phyloP scores from a whole-genome alignment of 2,888 invertebrate species.

The Eretmocerus hayati region DNA sequence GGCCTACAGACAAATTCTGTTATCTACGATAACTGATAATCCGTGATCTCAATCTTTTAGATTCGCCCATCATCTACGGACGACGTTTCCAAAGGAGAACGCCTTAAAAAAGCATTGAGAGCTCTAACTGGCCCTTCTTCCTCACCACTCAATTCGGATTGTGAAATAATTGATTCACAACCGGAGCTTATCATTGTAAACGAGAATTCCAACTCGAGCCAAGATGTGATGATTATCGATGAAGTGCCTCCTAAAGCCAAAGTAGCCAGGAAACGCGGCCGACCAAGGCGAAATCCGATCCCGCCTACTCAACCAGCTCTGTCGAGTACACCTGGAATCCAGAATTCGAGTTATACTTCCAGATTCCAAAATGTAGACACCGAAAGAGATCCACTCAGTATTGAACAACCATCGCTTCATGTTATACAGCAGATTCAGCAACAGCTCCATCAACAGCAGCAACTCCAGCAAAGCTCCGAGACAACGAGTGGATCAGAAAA shows the following conservation, averaged over 20 bases:
- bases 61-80: slow-evolving; percentile 8
- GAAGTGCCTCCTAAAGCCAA: slow-evolving; percentile 37
- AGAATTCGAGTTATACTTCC: too few species aligned
- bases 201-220: slow-evolving; percentile 45
- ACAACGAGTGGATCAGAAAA: slow-evolving; percentile 25
- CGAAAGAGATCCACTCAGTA: slow-evolving; percentile 35
- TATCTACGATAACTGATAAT: too few species aligned
- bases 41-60: slow-evolving; percentile 6
- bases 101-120: slow-evolving; percentile 33
- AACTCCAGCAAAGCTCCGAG: slow-evolving; percentile 15
- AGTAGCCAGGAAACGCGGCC: slow-evolving; percentile 40
- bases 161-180: slow-evolving; percentile 42
- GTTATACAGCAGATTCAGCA: background rate
- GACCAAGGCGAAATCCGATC: slow-evolving; percentile 37
- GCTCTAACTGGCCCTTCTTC: slow-evolving; percentile 22
- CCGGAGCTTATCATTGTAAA: slow-evolving; percentile 44
- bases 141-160: slow-evolving; percentile 36
- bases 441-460: slow-evolving; percentile 14
- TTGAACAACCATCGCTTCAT: slow-evolving; percentile 30
- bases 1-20: too few species aligned
- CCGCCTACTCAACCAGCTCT: background rate
- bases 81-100: slow-evolving; percentile 29
- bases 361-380: slow-evolving; percentile 19
- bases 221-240: slow-evolving; percentile 46
- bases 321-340: slow-evolving; percentile 18